phyloP scores from a whole-genome alignment of 1,140 invertebrate species.

The Drepana arcuata region DNA sequence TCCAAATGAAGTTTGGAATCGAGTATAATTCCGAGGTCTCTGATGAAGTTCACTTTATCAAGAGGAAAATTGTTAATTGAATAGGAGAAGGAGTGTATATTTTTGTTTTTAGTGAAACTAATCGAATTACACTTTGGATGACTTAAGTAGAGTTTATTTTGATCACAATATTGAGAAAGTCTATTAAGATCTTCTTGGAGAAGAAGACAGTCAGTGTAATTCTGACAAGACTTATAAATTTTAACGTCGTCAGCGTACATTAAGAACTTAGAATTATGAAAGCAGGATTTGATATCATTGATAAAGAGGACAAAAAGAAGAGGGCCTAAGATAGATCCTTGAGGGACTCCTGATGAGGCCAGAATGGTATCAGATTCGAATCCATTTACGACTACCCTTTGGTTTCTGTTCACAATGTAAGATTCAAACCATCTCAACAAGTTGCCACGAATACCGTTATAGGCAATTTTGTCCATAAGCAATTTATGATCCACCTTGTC shows the following conservation, averaged over 20 bases:
- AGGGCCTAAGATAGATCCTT: too few species aligned
- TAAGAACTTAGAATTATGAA: conserved; percentile 15
- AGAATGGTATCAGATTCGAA: conserved; percentile 11
- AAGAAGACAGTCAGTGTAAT: conserved; percentile 3
- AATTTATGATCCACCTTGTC: too few species aligned
- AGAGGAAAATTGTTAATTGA: conserved; percentile 1
- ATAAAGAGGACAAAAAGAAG: conserved; percentile 27
- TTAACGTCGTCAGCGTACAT: too few species aligned
- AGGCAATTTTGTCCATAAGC: too few species aligned
- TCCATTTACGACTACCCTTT: conserved; percentile 22
- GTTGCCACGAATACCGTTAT: conserved; percentile 13
- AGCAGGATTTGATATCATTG: conserved; percentile 20
- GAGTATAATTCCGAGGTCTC: conserved; percentile 16
- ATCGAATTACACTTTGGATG: conserved; percentile 20
- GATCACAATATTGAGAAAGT: too few species aligned
- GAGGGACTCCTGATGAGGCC: conserved; percentile 21
- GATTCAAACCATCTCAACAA: conserved; percentile 20
- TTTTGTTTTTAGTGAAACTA: conserved; percentile 22
- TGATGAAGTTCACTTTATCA: conserved; percentile 3
- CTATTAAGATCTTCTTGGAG: conserved; percentile 19
- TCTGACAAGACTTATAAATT: conserved; percentile 22
- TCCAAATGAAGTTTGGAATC: conserved; percentile 15
- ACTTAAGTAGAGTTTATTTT: conserved; percentile 15
- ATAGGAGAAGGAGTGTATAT: conserved; percentile 4
- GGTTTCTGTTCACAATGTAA: conserved; percentile 22